These are phyloP conservation scores for Murina feae DNA, from an alignment of 2,113 vertebrate species.

Conservation along the genomic window DNA sequence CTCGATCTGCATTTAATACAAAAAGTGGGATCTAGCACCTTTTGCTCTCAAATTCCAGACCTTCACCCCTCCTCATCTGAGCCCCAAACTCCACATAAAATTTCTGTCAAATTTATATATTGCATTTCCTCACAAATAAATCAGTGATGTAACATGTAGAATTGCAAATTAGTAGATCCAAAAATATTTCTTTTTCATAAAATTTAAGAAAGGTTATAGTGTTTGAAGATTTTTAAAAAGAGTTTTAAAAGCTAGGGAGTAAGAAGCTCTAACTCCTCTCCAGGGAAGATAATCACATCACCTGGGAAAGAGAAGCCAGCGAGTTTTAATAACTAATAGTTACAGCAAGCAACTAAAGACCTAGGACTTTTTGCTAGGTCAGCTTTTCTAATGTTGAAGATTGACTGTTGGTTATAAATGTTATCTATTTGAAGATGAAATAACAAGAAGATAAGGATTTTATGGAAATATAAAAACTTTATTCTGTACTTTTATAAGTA, in stretches of 20 bases:
- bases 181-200: neutral
- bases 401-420: neutral
- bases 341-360: neutral
- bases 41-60: constrained; percentile 55
- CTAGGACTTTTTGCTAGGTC: neutral
- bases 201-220: constrained; percentile 33
- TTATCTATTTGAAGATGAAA: constrained; percentile 37
- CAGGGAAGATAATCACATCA: neutral
- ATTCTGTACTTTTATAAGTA: neutral
- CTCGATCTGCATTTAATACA: constrained; percentile 52
- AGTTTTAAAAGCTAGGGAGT: neutral
- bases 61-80: neutral
- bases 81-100: constrained; percentile 23
- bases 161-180: neutral
- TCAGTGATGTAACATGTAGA: neutral
- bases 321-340: neutral
- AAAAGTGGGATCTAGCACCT: constrained; percentile 35
- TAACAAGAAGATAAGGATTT: neutral
- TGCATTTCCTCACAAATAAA: neutral
- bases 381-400: constrained; percentile 1
- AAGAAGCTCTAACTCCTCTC: neutral
- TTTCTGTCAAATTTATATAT: constrained; percentile 21
- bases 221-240: neutral
- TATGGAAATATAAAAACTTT: constrained; percentile 17
- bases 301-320: neutral